Evolutionary conservation across 2,113 vertebrate species (phyloP).

Genomic region (Tupaia chinensis): DNA sequence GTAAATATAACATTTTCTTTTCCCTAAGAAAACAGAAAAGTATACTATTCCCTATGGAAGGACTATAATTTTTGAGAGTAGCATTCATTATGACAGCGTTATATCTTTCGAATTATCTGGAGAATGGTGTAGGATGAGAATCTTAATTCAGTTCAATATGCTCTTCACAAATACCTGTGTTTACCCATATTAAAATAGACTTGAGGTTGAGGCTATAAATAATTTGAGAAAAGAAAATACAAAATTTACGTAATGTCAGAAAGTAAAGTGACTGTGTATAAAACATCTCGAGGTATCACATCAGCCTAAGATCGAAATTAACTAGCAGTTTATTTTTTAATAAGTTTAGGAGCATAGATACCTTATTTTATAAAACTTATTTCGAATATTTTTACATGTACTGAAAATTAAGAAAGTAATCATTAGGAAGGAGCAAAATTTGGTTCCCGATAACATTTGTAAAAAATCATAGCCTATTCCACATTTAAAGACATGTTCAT

Average conservation of each 20-base stretch:
- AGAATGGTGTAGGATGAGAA: background rate
- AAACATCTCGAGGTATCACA: slow-evolving; percentile 58
- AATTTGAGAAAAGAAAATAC: slow-evolving; percentile 39
- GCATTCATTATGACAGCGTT: background rate
- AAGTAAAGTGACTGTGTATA: background rate
- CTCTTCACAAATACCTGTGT: background rate
- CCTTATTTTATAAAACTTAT: slow-evolving; percentile 74
- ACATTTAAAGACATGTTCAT: slow-evolving; percentile 43
- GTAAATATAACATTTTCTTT: background rate
- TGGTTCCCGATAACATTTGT: background rate
- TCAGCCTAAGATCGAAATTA: slow-evolving; percentile 62
- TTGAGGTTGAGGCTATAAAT: background rate
- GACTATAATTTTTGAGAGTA: background rate
- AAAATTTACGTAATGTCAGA: slow-evolving; percentile 19
- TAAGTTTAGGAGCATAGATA: slow-evolving; percentile 40
- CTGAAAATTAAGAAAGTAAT: slow-evolving; percentile 58
- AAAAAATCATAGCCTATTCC: background rate
- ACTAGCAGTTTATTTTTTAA: slow-evolving; percentile 17
- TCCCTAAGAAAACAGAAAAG: background rate
- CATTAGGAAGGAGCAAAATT: slow-evolving; percentile 58
- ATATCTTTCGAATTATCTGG: slow-evolving; percentile 43
- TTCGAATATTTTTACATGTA: slow-evolving; percentile 37
- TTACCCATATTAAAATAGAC: slow-evolving; percentile 53
- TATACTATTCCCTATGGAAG: background rate
- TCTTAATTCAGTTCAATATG: slow-evolving; percentile 3